Evolutionary conservation across 2,113 vertebrate genomes (phyloP).

Genomic region (Tricholaema leucomelas): DNA sequence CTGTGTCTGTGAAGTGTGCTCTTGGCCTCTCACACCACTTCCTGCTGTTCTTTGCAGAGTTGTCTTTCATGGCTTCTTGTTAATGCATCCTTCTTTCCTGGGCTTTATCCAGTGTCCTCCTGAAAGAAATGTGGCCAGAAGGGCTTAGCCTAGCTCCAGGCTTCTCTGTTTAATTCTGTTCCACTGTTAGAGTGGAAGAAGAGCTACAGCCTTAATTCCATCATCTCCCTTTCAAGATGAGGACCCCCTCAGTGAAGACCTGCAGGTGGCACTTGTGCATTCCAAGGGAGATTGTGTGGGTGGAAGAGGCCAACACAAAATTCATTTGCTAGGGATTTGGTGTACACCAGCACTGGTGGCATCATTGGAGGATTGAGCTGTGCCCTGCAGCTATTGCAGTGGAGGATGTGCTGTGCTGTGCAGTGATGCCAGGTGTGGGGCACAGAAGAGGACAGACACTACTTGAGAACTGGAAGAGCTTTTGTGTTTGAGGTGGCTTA

Average conservation of each 20-base stretch:
- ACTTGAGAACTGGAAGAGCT: not conserved
- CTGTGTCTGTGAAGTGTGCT: not conserved
- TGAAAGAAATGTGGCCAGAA: not conserved
- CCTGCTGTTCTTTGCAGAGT: not conserved
- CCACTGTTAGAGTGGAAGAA: not conserved
- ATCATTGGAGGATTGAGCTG: not conserved
- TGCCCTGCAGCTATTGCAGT: accelerated
- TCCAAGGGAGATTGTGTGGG: not conserved
- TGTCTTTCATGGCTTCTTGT: not conserved
- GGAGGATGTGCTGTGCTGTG: not conserved
- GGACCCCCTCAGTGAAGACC: not conserved
- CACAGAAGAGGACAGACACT: not conserved
- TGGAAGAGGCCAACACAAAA: not conserved
- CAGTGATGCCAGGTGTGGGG: not conserved
- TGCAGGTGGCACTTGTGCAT: not conserved
- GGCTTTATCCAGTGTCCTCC: not conserved
- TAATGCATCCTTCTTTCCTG: not conserved
- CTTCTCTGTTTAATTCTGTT: not conserved
- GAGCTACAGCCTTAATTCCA: not conserved
- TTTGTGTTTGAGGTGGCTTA: not conserved
- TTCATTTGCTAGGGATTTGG: not conserved
- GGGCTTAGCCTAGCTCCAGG: not conserved
- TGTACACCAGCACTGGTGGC: not conserved
- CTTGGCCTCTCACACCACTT: not conserved
- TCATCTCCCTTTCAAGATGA: no score